Evolutionary conservation across 2,113 vertebrate species (phyloP).

Genomic region (Danio rerio): GRCz12tu NC_133187.1:31838001-31838500

Average conservation of each 20-base stretch:
- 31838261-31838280: constrained; percentile 39
- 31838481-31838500: too few species aligned
- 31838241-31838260: constrained; percentile 43
- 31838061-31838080: not conserved
- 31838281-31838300: constrained; percentile 34
- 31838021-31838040: not conserved
- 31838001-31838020: not conserved
- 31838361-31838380: constrained; percentile 6
- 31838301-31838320: constrained; percentile 4
- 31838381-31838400: not conserved
- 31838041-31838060: not conserved
- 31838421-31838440: not conserved
- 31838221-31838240: constrained; percentile 40
- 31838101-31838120: not conserved
- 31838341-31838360: not conserved
- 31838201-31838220: constrained; percentile 23
- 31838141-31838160: constrained; percentile 13
- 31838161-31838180: constrained; percentile 26
- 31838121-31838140: constrained; percentile 19
- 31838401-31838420: not conserved
- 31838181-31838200: not conserved
- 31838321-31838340: constrained; percentile 3
- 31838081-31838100: not conserved
- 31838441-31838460: too few species aligned
- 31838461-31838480: too few species aligned